Evolutionary conservation across 1,140 invertebrate species (phyloP), one percentile per base, ranked within the genome.

Genomic region (Drosophila subobscura): DNA sequence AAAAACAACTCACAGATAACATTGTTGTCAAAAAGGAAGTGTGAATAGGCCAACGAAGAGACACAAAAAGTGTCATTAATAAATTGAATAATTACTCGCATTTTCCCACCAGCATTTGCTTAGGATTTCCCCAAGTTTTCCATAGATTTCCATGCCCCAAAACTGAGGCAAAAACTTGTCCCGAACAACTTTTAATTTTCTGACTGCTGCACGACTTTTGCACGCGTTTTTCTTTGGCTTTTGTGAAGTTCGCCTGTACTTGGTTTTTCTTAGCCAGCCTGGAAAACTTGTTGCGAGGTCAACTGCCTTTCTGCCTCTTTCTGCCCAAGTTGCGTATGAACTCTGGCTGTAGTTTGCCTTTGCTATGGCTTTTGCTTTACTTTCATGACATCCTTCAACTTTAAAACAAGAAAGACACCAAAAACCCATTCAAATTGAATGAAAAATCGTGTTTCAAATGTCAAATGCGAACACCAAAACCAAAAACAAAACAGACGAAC

Each of bases 271-370:
- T 50, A 59, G 59, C 45, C 54, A 50, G 61, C 41, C 25, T 72
- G 79, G 79, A 85, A 85, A 85, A 85, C 81, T 81, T 49, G 81
- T 72, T 74, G 77, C 81, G 81, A 85, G 81, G 81, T 85, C 81
- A 88, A 88, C 83, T 64, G 83, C 81, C 81, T 81, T n/a, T n/a
- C n/a, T n/a, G n/a, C n/a, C 83, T 86, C 83, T 81, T 81, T 77
- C 57, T 54, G 67, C 61, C 23, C 63, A 49, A 59, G 50, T 50
- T 84, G 80, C 80, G 72, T 85, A 74, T 54, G 66, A 44, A 61
- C 57, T 68, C n/a, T 44, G 63, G 23, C 16, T 65, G 42, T 60
- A 60, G 52, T 67, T 54, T 67, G 49, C 16, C 27, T 41, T 1
- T 10, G 14, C 41, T 33, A 46, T 46, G n/a, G 60, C 50, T 33